phyloP scores from a whole-genome alignment of 2,888 invertebrate genomes.

The Tortricodes alternella region DNA sequence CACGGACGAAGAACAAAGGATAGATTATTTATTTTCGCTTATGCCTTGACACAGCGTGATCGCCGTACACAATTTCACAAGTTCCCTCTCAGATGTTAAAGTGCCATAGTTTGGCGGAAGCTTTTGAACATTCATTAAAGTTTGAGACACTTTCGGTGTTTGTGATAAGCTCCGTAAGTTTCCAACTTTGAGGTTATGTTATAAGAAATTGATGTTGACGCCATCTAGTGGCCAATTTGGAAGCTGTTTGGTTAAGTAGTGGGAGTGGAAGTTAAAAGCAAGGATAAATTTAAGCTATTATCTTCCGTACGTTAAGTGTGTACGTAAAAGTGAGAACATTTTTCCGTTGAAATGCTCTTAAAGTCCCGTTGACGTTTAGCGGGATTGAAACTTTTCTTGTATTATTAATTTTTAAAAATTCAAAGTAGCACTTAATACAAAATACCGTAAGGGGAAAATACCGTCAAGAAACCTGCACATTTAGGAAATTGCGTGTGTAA shows the following conservation, averaged over 20 bases:
- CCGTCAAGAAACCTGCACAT: no score
- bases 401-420: no score
- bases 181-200: background rate
- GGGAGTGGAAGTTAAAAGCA: background rate
- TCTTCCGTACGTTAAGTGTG: background rate
- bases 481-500: no score
- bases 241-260: slow-evolving; percentile 9
- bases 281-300: background rate
- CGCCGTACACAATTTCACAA: slow-evolving; percentile 26
- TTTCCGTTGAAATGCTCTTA: no score
- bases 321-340: background rate
- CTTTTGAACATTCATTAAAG: slow-evolving; percentile 30
- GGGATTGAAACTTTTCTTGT: no score
- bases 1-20: no score
- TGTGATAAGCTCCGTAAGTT: slow-evolving; percentile 25
- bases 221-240: background rate
- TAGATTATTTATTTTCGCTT: background rate
- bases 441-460: no score
- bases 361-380: no score
- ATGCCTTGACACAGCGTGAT: background rate
- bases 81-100: slow-evolving; percentile 28
- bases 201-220: slow-evolving; percentile 1
- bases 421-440: no score
- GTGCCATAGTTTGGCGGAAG: slow-evolving; percentile 25
- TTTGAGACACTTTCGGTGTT: slow-evolving; percentile 23